Base-by-base conservation (phyloP, 2,797 vertebrate genomes). In the Geotrypetes seraphini region DNA sequence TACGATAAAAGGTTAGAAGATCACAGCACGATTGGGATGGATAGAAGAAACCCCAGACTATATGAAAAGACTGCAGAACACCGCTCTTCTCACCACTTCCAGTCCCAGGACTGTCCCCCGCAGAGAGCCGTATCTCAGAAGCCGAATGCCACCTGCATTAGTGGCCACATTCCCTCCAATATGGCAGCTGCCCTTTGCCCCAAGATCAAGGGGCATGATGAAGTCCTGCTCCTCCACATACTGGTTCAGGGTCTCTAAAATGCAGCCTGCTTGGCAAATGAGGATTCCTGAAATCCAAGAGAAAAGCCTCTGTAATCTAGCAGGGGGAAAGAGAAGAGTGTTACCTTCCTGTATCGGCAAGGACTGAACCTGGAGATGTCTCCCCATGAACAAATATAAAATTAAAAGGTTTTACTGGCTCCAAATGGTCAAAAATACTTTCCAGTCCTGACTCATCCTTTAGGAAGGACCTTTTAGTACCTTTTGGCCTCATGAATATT, bases 151-250 rank as follows among this genome's bases (percentile, higher is more conserved):
- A 0, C 96, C 96, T 0, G 96, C 96, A 0, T 98, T 98, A 5
- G 95, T 98, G 2, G 93, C 86, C 57, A 97, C 87, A 0, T 98
- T 98, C 0, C 95, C 96, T 14, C 95, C 96, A 0, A 99, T 91
- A 39, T 99, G 95, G 31, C 96, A 99, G 58, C 89, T 99, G 7
- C 95, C 96, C 46, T 99, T 99, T 0, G 96, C 89, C 2, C 91
- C 95, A 14, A 99, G 47, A 59, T 99, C 96, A 5, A 99, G 79
- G 0, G 96, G 96, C 92, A 97, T 93, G 48, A 91, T 51, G 49
- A 89, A 87, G 11, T 79, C 86, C 10, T 35, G 68, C 20, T 85
- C 71, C 50, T 89, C 90, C 39, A 96, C 38, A 12, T 87, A 89
- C 4, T 42, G 57, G 1, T 66, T 88, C 53, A 98, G 71, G 17